phyloP scores from a whole-genome alignment of 2,888 invertebrate species.

The Aradus depressus region DNA sequence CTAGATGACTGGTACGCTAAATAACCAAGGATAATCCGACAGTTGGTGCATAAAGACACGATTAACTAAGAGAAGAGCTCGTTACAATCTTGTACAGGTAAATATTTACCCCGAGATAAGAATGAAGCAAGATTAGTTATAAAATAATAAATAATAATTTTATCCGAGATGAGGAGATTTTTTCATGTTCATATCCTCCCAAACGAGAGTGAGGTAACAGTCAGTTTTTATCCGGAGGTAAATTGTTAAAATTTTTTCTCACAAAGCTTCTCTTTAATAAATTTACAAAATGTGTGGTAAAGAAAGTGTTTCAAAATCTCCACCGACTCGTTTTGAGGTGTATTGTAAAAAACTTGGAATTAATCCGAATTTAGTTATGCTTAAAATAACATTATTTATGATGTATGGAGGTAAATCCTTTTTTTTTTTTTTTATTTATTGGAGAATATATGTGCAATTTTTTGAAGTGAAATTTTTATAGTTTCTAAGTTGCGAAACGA shows the following conservation, averaged over 20 bases:
- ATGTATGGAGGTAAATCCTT: slow-evolving; percentile 63
- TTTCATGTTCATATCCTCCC: too few species aligned
- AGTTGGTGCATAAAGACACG: too few species aligned
- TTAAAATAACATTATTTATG: slow-evolving; percentile 70
- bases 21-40: too few species aligned
- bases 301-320: too few species aligned
- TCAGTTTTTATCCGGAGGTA: background rate
- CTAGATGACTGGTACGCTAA: too few species aligned
- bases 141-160: slow-evolving; percentile 21
- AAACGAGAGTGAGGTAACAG: too few species aligned
- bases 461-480: too few species aligned
- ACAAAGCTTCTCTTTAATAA: background rate
- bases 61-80: too few species aligned
- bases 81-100: slow-evolving; percentile 20
- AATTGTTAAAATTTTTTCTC: background rate
- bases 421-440: too few species aligned
- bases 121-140: slow-evolving; percentile 20
- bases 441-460: too few species aligned
- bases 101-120: slow-evolving; percentile 27
- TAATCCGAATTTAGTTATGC: slow-evolving; percentile 66
- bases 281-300: background rate
- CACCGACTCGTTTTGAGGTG: slow-evolving; percentile 27
- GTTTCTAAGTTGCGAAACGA: background rate
- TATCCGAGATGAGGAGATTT: too few species aligned
- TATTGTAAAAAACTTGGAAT: slow-evolving; percentile 45